Evolutionary conservation across 2,797 vertebrate genomes (phyloP), one percentile per base, ranked within the genome.

Genomic region (Silurus aristotelis): DNA sequence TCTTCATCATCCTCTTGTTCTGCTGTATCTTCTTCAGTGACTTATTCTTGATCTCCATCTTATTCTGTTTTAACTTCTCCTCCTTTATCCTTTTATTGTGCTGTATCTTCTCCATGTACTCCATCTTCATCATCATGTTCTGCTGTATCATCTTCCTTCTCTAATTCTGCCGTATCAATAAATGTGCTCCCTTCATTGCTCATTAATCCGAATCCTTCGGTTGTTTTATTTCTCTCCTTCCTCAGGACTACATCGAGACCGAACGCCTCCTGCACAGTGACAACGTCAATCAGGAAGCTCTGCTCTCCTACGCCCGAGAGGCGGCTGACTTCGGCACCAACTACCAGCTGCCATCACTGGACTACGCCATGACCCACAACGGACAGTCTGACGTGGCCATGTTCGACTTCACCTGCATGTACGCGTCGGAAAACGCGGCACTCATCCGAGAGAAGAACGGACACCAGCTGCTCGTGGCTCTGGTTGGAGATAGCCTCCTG

Each of bases 401-500:
- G 98, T 99, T 99, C 27, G 98, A 99, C 93, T 99, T 99, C 89
- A 99, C 98, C 89, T 96, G 94, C 91, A 99, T 99, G 98, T 98
- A 99, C 3, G 98, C 97, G 0, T 98, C 97, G 0, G 98, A 99
- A 92, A 99, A 99, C 0, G 98, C 98, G 0, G 97, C 98, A 0
- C 87, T 99, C 78, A 93, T 99, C 88, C 92, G 98, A 46, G 96
- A 99, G 90, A 96, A 96, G 56, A 93, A 94, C 31, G 95, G 96
- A 0, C 96, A 96, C 88, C 96, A 94, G 90, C 94, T 99, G 1
- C 91, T 99, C 17, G 98, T 99, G 25, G 95, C 97, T 0, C 95
- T 99, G 14, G 98, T 99, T 87, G 98, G 98, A 63, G 98, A 99
- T 64, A 99, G 98, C 87, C 94, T 99, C 87, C 95, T 99, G 0